phyloP scores from a whole-genome alignment of 2,888 invertebrate species.

The Drosophila demipolita region DNA sequence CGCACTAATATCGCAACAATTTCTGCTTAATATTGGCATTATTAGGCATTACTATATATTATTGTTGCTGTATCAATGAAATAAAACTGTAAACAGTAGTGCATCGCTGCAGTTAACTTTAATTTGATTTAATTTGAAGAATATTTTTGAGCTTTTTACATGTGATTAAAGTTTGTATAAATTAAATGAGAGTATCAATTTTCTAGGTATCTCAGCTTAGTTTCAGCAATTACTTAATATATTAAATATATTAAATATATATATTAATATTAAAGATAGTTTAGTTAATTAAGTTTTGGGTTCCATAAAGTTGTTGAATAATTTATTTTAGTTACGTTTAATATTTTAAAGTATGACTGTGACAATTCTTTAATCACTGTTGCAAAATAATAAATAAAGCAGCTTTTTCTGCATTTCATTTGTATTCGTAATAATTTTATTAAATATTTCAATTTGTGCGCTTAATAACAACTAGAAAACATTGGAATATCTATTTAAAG shows the following conservation, averaged over 20 bases:
- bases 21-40: constrained; percentile 42
- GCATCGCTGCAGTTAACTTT: background rate
- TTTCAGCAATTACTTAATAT: background rate
- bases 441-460: background rate
- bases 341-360: background rate
- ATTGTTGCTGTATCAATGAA: background rate
- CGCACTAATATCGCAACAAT: constrained; percentile 56
- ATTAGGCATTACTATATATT: constrained; percentile 35
- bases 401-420: background rate
- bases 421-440: constrained; percentile 1
- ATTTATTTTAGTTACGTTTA: background rate
- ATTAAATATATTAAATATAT: too few relatives aligned
- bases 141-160: background rate
- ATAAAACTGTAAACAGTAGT: background rate
- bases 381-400: background rate
- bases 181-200: background rate
- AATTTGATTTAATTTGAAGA: background rate
- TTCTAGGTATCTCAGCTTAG: background rate
- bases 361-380: background rate
- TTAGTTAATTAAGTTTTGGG: background rate
- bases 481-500: background rate
- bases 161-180: background rate
- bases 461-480: background rate
- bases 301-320: background rate
- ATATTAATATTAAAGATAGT: too few relatives aligned